Conservation (phyloP, 2,888 invertebrate genomes). For the Dryadula phaetusa region DNA sequence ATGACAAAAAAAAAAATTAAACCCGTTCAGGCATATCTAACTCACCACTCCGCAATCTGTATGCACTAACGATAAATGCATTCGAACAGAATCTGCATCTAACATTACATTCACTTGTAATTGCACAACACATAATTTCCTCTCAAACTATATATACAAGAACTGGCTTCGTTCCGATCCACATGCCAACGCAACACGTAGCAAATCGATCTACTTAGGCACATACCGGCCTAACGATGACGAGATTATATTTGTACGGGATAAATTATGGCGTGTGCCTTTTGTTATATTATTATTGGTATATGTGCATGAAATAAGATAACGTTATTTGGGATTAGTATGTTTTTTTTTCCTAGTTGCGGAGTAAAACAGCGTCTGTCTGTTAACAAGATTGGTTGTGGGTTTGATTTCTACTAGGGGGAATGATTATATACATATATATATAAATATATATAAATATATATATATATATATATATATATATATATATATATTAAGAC, state of each 20-base stretch:
- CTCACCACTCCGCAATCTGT: too few species aligned
- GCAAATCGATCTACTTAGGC: conserved; percentile 40
- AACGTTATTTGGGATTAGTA: not conserved
- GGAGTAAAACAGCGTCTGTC: too few species aligned
- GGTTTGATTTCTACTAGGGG: too few species aligned
- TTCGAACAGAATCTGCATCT: conserved; percentile 9
- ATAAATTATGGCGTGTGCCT: conserved; percentile 4
- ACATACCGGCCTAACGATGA: conserved; percentile 33
- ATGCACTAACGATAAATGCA: not conserved
- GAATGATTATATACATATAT: too few species aligned
- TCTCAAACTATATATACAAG: conserved; percentile 17
- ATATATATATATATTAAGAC: too few species aligned
- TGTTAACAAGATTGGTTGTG: too few species aligned
- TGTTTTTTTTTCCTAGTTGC: too few species aligned
- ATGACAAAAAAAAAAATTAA: too few species aligned
- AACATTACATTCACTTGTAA: conserved; percentile 30
- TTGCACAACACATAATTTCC: conserved; percentile 26
- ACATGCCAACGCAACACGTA: conserved; percentile 40
- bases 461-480: too few species aligned
- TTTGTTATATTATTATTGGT: conserved; percentile 1
- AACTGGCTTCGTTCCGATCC: conserved; percentile 31
- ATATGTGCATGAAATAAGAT: not conserved
- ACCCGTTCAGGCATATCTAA: too few species aligned
- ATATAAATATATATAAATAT: too few species aligned
- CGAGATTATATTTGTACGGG: conserved; percentile 13